Conservation (phyloP, 92 coral and sea anemone genomes). For the Siderastrea siderea region DNA sequence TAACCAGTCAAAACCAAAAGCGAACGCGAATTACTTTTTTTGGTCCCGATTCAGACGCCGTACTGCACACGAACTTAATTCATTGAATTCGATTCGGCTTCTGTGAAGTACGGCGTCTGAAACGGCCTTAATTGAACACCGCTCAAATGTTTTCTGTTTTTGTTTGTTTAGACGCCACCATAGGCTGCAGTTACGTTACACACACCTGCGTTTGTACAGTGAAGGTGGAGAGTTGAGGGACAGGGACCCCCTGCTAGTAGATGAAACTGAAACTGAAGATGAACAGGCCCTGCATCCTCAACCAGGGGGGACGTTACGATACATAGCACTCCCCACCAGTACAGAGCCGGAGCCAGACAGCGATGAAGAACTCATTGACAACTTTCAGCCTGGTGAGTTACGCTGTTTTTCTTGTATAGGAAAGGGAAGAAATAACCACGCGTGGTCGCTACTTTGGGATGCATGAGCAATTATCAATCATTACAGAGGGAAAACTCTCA, state of each 20-base stretch:
- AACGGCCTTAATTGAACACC: too few relatives aligned
- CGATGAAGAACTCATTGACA: slow-evolving; percentile 45
- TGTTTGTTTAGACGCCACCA: slow-evolving; percentile 28
- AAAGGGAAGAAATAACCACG: too few relatives aligned
- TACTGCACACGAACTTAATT: too few relatives aligned
- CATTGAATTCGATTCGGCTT: too few relatives aligned
- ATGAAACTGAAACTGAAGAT: slow-evolving; percentile 10
- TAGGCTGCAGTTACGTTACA: slow-evolving; percentile 32
- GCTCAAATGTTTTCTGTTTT: not conserved
- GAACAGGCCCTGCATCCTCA: slow-evolving; percentile 28
- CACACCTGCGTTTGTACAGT: slow-evolving; percentile 42
- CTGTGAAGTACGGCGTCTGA: too few relatives aligned
- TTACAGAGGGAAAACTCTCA: too few relatives aligned
- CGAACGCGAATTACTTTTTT: too few relatives aligned
- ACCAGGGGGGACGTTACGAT: slow-evolving; percentile 44
- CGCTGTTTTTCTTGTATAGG: too few relatives aligned
- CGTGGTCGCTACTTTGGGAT: not conserved
- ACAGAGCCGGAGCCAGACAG: slow-evolving; percentile 7
- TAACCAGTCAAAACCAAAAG: too few relatives aligned
- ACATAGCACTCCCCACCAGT: slow-evolving; percentile 19
- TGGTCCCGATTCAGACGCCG: not conserved
- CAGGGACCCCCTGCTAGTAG: slow-evolving; percentile 41
- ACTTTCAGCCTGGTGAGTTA: slow-evolving; percentile 21
- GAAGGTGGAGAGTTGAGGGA: slow-evolving; percentile 42
- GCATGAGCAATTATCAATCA: too few relatives aligned